A percentile compares a stretch with the other conserved stretches of the same genome.
Conservation (phyloP, 2,113 vertebrate species). For the Campylorhamphus procurvoides region DNA sequence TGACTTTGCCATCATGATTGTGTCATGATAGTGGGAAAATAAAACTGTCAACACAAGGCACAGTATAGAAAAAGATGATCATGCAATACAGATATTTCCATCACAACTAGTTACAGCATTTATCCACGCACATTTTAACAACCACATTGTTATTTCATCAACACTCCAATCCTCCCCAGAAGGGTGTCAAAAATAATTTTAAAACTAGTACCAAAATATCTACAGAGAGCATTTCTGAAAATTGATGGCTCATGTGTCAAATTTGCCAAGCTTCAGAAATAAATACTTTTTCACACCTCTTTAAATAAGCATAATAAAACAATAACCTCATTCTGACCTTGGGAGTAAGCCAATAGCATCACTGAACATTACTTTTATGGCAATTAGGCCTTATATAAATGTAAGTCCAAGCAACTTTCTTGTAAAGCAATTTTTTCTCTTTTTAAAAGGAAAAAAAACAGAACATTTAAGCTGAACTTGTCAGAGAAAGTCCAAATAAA, state of each 20-base stretch:
- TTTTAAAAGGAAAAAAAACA: accelerated
- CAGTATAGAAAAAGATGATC: background rate
- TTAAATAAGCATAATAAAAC: background rate
- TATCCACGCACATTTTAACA: accelerated
- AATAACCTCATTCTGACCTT: background rate
- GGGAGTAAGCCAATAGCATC: background rate
- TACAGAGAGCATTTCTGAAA: background rate
- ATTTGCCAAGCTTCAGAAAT: background rate
- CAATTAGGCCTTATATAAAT: background rate
- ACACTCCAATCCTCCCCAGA: background rate
- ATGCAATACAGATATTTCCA: background rate
- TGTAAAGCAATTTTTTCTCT: background rate
- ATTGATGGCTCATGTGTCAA: background rate
- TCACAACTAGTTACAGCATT: background rate
- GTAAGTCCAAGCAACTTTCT: background rate
- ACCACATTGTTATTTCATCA: background rate
- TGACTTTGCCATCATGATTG: background rate
- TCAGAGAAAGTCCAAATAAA: background rate
- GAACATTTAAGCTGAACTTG: background rate
- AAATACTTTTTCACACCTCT: background rate
- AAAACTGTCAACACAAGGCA: background rate
- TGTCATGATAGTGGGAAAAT: background rate
- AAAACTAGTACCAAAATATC: background rate
- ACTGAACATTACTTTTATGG: background rate
- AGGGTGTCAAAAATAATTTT: background rate